Conservation (phyloP, 2,113 vertebrate genomes). For the Clarias macrocephalus region DNA sequence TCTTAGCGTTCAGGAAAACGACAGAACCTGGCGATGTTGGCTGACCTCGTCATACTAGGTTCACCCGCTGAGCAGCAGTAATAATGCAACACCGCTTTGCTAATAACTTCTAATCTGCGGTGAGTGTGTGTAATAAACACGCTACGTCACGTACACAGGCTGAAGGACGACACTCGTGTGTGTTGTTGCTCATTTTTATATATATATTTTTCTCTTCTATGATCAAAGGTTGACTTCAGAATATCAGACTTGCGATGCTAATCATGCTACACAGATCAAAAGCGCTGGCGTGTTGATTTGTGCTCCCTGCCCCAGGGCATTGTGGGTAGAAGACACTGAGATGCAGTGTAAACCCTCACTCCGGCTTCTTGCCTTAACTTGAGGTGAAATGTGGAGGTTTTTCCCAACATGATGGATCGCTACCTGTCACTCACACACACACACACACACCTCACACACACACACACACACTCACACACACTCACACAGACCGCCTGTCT, state of each 20-base stretch:
- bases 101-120: background rate
- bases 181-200: background rate
- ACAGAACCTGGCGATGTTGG: too few species aligned
- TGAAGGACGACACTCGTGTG: background rate
- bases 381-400: constrained; percentile 28
- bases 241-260: background rate
- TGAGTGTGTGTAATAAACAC: too few species aligned
- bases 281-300: background rate
- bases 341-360: background rate
- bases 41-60: background rate
- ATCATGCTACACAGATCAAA: background rate
- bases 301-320: background rate
- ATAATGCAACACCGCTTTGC: background rate
- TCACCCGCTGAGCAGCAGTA: background rate
- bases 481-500: background rate
- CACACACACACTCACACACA: background rate
- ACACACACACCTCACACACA: constrained; percentile 15
- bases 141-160: too few species aligned
- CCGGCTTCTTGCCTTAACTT: background rate
- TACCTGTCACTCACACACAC: constrained; percentile 31
- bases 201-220: background rate
- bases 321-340: background rate
- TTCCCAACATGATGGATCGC: constrained; percentile 49
- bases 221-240: background rate
- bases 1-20: too few species aligned